Evolutionary conservation across 2,113 vertebrate species (phyloP).

Genomic region (Turnix velox): DNA sequence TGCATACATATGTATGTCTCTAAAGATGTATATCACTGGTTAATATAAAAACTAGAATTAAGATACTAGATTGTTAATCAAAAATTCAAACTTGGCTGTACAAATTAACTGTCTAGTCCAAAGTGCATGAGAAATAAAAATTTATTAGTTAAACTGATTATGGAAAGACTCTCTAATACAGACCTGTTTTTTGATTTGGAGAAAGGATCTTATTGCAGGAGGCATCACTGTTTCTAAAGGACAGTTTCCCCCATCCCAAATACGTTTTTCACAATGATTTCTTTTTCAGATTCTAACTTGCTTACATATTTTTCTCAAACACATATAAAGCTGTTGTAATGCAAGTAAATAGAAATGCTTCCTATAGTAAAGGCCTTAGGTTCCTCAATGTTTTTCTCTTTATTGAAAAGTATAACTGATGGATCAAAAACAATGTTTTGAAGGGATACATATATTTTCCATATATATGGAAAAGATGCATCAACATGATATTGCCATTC

Average conservation of each 20-base stretch:
- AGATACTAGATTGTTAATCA: neutral
- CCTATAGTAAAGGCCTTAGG: neutral
- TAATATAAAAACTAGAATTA: neutral
- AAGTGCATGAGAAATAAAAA: neutral
- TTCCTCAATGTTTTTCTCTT: neutral
- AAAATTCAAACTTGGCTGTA: neutral
- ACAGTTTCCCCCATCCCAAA: neutral
- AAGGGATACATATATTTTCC: fast-evolving
- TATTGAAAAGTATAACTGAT: neutral
- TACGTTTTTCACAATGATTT: neutral
- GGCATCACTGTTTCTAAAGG: fast-evolving
- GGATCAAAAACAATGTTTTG: neutral
- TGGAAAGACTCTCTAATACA: neutral
- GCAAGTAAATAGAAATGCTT: neutral
- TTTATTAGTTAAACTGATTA: neutral
- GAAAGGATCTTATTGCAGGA: neutral
- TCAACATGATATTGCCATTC: neutral
- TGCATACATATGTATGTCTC: neutral
- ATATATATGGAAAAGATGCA: neutral
- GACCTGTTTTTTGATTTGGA: neutral
- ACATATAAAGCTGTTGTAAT: neutral
- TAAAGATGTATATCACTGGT: too few species aligned
- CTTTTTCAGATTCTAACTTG: neutral
- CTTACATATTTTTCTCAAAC: neutral
- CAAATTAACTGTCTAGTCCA: neutral